Percentiles rank a stretch among this genome's conserved stretches.
Evolutionary conservation across 92 coral and sea anemone species (phyloP).

Genomic region (Epizoanthus rinbou): DNA sequence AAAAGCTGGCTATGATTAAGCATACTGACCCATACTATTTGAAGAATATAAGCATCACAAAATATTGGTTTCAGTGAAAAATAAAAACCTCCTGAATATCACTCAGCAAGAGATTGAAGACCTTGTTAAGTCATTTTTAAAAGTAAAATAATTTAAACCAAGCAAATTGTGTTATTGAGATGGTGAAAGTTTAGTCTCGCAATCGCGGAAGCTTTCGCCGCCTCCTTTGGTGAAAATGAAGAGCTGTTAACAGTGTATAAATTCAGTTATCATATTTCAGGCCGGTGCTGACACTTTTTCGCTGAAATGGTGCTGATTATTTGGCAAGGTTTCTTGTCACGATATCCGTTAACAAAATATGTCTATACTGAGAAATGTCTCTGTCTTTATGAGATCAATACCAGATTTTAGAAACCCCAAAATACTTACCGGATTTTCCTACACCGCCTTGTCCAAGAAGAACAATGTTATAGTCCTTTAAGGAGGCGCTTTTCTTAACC

Average conservation of each 20-base stretch:
- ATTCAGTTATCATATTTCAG: neutral
- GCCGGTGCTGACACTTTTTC: constrained; percentile 10
- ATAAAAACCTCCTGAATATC: too few species aligned
- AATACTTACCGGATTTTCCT: constrained; percentile 83
- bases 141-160: neutral
- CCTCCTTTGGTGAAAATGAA: constrained; percentile 33
- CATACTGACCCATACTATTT: neutral
- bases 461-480: constrained; percentile 77
- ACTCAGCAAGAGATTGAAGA: neutral
- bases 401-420: neutral
- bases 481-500: constrained; percentile 58
- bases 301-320: neutral
- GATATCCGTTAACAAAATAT: constrained; percentile 12
- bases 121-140: neutral
- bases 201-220: constrained; percentile 22
- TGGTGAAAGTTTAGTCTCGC: neutral
- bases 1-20: neutral
- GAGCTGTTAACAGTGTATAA: constrained; percentile 12
- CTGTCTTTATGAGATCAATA: neutral
- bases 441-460: constrained; percentile 90
- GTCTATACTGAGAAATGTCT: neutral
- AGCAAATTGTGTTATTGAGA: neutral
- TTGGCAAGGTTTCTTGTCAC: neutral
- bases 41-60: neutral
- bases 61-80: neutral